Percentiles rank a stretch among this genome's conserved stretches.
phyloP scores from a whole-genome alignment of 2,888 invertebrate species.

The Serripes groenlandicus region DNA sequence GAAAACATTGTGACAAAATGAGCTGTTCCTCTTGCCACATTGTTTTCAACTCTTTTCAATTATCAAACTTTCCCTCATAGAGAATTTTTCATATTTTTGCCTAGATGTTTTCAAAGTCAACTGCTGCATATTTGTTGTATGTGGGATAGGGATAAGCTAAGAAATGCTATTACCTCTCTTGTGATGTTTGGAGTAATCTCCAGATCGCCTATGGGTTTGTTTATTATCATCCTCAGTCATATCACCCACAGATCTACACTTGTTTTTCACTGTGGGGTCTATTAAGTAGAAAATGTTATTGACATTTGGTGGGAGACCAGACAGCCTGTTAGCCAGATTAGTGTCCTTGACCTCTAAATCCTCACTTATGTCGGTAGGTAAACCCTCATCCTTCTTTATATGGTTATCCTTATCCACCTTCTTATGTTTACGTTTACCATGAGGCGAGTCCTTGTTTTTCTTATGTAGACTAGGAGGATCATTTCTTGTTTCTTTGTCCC shows the following conservation, averaged over 20 bases:
- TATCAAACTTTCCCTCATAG: too few relatives aligned
- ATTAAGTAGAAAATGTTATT: conserved; percentile 78
- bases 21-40: too few relatives aligned
- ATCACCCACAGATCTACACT: conserved; percentile 64
- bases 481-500: conserved; percentile 34
- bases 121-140: too few relatives aligned
- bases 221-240: conserved; percentile 24
- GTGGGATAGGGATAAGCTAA: too few relatives aligned
- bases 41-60: too few relatives aligned
- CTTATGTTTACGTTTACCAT: conserved; percentile 46
- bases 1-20: too few relatives aligned
- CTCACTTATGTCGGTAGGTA: conserved; percentile 29
- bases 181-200: conserved; percentile 30
- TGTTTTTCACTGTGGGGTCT: conserved; percentile 76
- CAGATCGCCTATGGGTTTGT: conserved; percentile 25
- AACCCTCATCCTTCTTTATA: conserved; percentile 14
- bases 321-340: conserved; percentile 50
- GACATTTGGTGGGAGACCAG: conserved; percentile 49
- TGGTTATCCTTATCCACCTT: conserved; percentile 29
- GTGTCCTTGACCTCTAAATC: conserved; percentile 46
- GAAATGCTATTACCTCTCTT: neutral
- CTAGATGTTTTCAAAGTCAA: too few relatives aligned
- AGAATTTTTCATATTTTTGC: too few relatives aligned
- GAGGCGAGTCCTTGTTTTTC: conserved; percentile 49
- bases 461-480: conserved; percentile 53